Evolutionary conservation across 1,140 invertebrate genomes (phyloP), one percentile per base, ranked within the genome.

Genomic region (Pogonomyrmex californicus): DNA sequence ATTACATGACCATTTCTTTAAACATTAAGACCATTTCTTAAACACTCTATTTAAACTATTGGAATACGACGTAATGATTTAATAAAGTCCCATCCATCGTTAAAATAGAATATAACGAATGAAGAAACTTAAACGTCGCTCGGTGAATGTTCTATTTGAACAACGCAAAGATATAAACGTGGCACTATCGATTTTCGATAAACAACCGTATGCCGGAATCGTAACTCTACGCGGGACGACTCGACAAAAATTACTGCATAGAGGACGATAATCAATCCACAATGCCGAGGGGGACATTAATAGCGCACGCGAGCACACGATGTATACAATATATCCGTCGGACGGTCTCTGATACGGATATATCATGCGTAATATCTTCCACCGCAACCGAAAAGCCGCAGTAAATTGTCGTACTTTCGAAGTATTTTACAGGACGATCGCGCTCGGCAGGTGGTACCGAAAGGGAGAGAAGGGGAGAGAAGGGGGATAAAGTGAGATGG

Each of bases 401-500:
- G 79, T 87, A 87, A 89, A 89, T 89, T 71, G 86, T 79, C 73
- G 75, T 77, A 87, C 79, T 78, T 89, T 54, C 33, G 41, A 62
- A 85, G 77, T 85, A 62, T 87, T 87, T 89, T 75, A 85, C 77
- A 66, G 23, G 54, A 58, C 41, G 44, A n/a, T 63, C 30, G 63
- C 60, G 36, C 41, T 56, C 49, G 38, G 49, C 47, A 47, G 14
- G 30, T 4, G 38, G 38, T 12, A 33, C 30, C 14, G 73, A 49
- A 23, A 63, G 56, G n/a, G 54, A 33, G 23, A 44, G 14, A 5
- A 38, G 30, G 62, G 36, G 38, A 56, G 36, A 75, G 33, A 9
- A 5, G 5, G 23, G 36, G 2, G 33, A 12, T 56, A 17, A 7
- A 41, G 23, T 23, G 41, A 17, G 62, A 56, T 60, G 44, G 49